phyloP scores from a whole-genome alignment of 2,113 vertebrate genomes.

The Chionodraco myersi region DNA sequence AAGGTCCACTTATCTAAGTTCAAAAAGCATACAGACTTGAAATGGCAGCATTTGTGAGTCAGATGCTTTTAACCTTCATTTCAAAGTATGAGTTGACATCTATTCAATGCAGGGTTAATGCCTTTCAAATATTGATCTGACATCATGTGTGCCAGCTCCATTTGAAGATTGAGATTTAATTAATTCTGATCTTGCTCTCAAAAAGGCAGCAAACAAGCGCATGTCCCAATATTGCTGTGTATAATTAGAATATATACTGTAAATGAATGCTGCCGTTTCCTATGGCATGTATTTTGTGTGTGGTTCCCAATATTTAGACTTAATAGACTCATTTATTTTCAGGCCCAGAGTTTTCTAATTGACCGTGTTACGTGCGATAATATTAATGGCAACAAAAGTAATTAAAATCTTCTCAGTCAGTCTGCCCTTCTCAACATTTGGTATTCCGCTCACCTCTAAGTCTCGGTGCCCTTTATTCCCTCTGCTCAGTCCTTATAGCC shows the following conservation, averaged over 20 bases:
- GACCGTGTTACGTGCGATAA: constrained; percentile 59
- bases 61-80: not conserved
- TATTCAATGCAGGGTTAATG: constrained; percentile 15
- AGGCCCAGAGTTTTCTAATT: constrained; percentile 53
- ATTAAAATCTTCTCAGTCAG: constrained; percentile 69
- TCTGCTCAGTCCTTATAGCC: constrained; percentile 25
- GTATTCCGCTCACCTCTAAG: constrained; percentile 46
- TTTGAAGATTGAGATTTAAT: constrained; percentile 33
- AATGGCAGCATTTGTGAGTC: not conserved
- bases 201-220: constrained; percentile 30
- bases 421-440: constrained; percentile 50
- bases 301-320: constrained; percentile 27
- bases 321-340: constrained; percentile 43
- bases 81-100: constrained; percentile 6
- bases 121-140: constrained; percentile 22
- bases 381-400: constrained; percentile 70
- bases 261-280: not conserved
- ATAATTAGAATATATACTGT: constrained; percentile 5
- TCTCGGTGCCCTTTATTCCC: constrained; percentile 42
- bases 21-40: not conserved
- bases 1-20: not conserved
- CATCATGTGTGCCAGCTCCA: not conserved
- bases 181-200: constrained; percentile 34
- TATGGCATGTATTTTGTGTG: not conserved
- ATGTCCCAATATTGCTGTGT: constrained; percentile 25